phyloP scores from a whole-genome alignment of 2,113 vertebrate species.

The Circaetus gallicus region DNA sequence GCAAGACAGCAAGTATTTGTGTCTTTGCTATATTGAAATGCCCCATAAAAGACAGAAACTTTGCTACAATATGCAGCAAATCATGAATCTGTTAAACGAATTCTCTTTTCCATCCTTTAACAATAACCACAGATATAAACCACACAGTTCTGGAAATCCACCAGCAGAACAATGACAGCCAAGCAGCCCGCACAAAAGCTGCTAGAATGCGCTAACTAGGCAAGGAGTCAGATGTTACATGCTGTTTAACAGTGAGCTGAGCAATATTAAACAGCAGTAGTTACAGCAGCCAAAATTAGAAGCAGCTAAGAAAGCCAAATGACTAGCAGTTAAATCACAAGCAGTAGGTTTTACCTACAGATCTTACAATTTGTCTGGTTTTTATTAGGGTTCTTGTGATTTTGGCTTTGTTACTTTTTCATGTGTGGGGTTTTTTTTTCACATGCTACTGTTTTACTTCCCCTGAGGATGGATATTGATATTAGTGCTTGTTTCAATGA shows the following conservation, averaged over 20 bases:
- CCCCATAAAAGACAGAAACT: not conserved
- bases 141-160: not conserved
- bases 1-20: not conserved
- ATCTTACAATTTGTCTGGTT: not conserved
- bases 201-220: not conserved
- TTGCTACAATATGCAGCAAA: not conserved
- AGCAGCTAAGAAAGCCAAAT: not conserved
- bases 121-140: not conserved
- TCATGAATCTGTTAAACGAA: not conserved
- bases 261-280: not conserved
- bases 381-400: not conserved
- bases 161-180: not conserved
- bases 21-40: not conserved
- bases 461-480: not conserved
- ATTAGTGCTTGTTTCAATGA: not conserved
- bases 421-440: fast-evolving
- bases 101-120: not conserved
- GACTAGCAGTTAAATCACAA: not conserved
- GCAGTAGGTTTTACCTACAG: not conserved
- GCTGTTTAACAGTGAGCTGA: not conserved
- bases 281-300: not conserved
- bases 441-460: not conserved
- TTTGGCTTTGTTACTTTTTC: not conserved
- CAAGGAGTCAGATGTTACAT: not conserved
- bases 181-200: not conserved